These are phyloP conservation scores for Amphiprion ocellaris DNA, from an alignment of 2,113 vertebrate genomes.

Conservation along the genomic window DNA sequence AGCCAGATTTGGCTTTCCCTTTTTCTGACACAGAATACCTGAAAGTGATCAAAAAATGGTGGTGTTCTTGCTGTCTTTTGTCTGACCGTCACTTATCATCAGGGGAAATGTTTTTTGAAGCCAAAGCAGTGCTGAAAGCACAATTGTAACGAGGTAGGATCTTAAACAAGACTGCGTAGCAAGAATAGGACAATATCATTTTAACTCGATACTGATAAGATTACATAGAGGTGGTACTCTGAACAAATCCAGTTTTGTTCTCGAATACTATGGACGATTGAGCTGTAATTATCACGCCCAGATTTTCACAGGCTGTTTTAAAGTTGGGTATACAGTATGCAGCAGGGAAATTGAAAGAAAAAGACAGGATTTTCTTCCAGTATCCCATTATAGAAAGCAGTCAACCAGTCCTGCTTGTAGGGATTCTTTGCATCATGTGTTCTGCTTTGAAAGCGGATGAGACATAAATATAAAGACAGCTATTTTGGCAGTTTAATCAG, in stretches of 20 bases:
- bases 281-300: slow-evolving; percentile 26
- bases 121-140: slow-evolving; percentile 26
- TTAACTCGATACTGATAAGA: slow-evolving; percentile 35
- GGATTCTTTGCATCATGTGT: not conserved
- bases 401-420: not conserved
- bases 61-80: slow-evolving; percentile 54
- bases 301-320: slow-evolving; percentile 21
- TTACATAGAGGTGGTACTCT: slow-evolving; percentile 9
- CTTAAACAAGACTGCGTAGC: slow-evolving; percentile 31
- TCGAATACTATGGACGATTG: not conserved
- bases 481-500: not conserved
- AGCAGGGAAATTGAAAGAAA: not conserved
- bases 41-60: slow-evolving; percentile 28
- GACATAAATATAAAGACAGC: not conserved
- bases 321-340: not conserved
- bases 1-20: slow-evolving; percentile 46
- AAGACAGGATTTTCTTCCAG: not conserved
- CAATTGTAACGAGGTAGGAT: slow-evolving; percentile 44
- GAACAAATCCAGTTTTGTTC: slow-evolving; percentile 27
- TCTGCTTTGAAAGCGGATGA: not conserved
- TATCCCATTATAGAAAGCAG: not conserved
- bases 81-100: slow-evolving; percentile 45
- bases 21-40: slow-evolving; percentile 42
- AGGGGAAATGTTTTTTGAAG: slow-evolving; percentile 54
- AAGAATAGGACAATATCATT: slow-evolving; percentile 25